Evolutionary conservation across 2,797 vertebrate genomes (phyloP).

Genomic region (Sus cebifrons): DNA sequence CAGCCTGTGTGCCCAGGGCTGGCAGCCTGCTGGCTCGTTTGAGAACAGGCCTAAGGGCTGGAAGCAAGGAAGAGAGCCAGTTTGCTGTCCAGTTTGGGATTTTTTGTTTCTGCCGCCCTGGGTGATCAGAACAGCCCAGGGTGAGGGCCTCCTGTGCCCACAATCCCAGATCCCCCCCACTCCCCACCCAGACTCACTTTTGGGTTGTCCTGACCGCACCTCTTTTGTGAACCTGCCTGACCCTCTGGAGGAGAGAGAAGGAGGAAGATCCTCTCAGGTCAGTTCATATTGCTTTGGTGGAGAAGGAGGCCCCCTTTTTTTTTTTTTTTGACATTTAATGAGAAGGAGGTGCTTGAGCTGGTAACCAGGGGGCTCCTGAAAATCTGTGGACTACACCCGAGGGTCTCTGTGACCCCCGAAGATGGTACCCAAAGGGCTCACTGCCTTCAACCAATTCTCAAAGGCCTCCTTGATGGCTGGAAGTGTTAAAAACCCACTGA

Average conservation of each 20-base stretch:
- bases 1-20: neutral
- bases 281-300: neutral
- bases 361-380: neutral
- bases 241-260: neutral
- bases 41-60: neutral
- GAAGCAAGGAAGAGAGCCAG: neutral
- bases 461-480: neutral
- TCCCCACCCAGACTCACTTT: accelerated
- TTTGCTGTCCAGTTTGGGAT: neutral
- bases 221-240: neutral
- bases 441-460: neutral
- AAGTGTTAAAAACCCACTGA: neutral
- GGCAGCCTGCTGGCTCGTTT: neutral
- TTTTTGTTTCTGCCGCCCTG: neutral
- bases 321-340: no score
- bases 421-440: neutral
- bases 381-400: neutral
- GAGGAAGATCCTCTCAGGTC: neutral
- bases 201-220: neutral
- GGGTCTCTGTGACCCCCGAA: neutral
- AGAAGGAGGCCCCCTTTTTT: neutral
- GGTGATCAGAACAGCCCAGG: neutral
- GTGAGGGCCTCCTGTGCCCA: neutral
- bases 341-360: neutral
- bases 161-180: neutral